These are phyloP conservation scores for Jaculus jaculus DNA, from an alignment of 2,113 vertebrate species.

Conservation along the genomic window DNA sequence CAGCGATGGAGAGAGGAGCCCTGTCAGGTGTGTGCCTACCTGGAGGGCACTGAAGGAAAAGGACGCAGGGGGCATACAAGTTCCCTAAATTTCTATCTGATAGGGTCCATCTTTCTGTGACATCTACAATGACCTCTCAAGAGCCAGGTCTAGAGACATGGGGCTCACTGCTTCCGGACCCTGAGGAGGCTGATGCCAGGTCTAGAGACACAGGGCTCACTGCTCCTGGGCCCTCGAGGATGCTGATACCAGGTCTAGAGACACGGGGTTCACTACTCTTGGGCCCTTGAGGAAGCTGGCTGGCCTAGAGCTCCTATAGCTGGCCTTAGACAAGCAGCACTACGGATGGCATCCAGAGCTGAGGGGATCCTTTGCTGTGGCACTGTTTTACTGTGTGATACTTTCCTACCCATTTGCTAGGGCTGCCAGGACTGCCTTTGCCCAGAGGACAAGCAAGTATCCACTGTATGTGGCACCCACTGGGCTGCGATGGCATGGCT, in stretches of 20 bases:
- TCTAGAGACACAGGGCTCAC: too few species aligned
- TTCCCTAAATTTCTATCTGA: slow-evolving; percentile 60
- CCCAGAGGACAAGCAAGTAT: background rate
- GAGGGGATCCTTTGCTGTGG: slow-evolving; percentile 68
- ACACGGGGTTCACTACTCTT: too few species aligned
- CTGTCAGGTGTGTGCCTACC: background rate
- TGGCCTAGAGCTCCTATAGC: slow-evolving; percentile 18
- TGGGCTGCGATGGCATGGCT: background rate
- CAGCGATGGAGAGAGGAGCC: background rate
- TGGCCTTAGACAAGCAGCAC: slow-evolving; percentile 17
- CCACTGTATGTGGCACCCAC: background rate
- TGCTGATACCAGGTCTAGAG: background rate
- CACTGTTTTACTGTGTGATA: slow-evolving; percentile 80
- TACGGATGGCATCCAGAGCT: slow-evolving; percentile 57
- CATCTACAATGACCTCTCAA: slow-evolving; percentile 54
- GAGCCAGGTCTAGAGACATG: background rate
- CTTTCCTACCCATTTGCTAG: slow-evolving; percentile 73
- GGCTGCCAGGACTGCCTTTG: slow-evolving; percentile 28
- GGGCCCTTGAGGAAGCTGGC: background rate
- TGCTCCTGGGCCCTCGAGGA: background rate
- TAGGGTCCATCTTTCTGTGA: slow-evolving; percentile 70
- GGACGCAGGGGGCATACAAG: background rate
- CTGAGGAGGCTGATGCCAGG: background rate
- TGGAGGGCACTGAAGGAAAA: background rate
- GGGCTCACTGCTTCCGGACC: too few species aligned